Evolutionary conservation across 2,113 vertebrate species (phyloP).

Genomic region (Sardina pilchardus): DNA sequence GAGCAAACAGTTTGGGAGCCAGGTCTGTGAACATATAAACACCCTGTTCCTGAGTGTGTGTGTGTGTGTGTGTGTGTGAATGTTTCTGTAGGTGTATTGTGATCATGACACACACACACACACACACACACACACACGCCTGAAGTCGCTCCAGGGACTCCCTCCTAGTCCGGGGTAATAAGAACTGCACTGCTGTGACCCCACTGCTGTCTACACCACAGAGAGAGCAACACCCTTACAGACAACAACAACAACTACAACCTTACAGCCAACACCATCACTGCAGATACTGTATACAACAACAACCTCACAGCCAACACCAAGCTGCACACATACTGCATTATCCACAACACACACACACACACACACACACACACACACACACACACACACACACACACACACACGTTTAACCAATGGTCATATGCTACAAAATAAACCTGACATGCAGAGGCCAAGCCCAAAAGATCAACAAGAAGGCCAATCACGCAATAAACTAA

Average conservation of each 20-base stretch:
- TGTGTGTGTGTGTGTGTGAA: conserved; percentile 2
- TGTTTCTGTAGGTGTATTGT: neutral
- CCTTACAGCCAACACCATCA: too few relatives aligned
- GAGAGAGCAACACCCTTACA: neutral
- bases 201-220: neutral
- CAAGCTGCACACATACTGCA: too few relatives aligned
- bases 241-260: neutral
- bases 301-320: too few relatives aligned
- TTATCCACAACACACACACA: too few relatives aligned
- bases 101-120: too few relatives aligned
- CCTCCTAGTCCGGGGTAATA: too few relatives aligned
- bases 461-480: neutral
- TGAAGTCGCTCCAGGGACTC: neutral
- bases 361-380: neutral
- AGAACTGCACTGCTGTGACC: neutral
- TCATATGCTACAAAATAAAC: neutral
- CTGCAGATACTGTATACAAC: too few relatives aligned
- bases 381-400: conserved; percentile 7
- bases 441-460: neutral
- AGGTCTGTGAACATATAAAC: conserved; percentile 19
- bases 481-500: neutral
- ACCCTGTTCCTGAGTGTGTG: conserved; percentile 34
- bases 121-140: neutral
- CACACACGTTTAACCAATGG: neutral
- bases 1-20: conserved; percentile 52